Evolutionary conservation across 35 echinoderm and acorn worm genomes (phyloP).

Genomic region (Hemicentrotus pulcherrimus): DNA sequence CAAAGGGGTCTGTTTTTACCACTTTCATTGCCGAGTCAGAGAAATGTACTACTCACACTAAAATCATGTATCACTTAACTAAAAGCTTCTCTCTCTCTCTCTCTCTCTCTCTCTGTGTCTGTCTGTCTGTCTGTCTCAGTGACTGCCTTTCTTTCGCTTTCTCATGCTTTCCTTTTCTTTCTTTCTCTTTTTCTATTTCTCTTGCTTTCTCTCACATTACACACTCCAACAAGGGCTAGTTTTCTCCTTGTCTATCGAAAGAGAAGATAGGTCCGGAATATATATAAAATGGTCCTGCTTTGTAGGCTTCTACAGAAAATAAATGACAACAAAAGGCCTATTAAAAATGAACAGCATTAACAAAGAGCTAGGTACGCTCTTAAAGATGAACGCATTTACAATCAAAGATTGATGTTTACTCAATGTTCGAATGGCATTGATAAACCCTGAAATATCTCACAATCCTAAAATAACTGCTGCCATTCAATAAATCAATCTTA

Average conservation of each 20-base stretch:
- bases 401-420: conserved; percentile 13
- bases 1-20: background rate
- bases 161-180: background rate
- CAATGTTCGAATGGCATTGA: background rate
- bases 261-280: no score
- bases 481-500: conserved; percentile 5
- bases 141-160: background rate
- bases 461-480: background rate
- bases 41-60: background rate
- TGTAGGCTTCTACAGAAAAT: no score
- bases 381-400: background rate
- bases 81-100: background rate
- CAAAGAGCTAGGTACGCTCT: no score
- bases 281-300: no score
- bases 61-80: background rate
- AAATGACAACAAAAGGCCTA: no score
- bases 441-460: background rate
- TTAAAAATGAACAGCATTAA: no score
- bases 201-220: no score
- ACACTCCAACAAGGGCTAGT: no score
- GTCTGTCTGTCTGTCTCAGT: background rate
- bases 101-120: background rate
- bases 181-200: background rate
- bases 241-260: no score
- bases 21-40: background rate